A percentile compares a stretch with the other conserved stretches of the same genome.
Conservation (phyloP, 1,140 invertebrate genomes). For the Drosophila kepulauana region DNA sequence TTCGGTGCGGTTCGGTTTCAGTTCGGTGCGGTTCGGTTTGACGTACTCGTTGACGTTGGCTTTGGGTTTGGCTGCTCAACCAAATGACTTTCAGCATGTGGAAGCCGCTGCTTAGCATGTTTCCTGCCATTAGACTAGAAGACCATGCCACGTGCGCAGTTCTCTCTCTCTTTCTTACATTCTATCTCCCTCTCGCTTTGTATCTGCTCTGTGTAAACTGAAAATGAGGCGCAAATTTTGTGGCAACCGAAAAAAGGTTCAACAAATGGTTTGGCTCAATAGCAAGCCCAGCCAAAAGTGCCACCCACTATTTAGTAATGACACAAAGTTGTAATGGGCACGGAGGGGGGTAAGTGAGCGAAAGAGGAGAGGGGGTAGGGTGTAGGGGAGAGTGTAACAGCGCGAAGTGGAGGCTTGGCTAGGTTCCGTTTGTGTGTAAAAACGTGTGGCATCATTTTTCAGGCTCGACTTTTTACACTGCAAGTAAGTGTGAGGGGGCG, state of each 20-base stretch:
- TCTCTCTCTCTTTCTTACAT: conserved; percentile 26
- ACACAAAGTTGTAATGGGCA: conserved; percentile 56
- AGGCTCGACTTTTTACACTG: conserved; percentile 31
- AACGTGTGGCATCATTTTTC: conserved; percentile 63
- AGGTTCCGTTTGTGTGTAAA: conserved; percentile 38
- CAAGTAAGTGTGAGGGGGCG: too few relatives aligned
- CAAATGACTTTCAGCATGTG: conserved; percentile 79
- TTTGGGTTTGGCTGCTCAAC: conserved; percentile 61
- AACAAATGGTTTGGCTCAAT: conserved; percentile 77
- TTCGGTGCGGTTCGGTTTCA: background rate
- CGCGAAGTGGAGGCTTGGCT: background rate
- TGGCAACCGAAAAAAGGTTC: conserved; percentile 72
- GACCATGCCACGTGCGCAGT: conserved; percentile 66
- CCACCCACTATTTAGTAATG: conserved; percentile 74
- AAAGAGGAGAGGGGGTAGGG: background rate
- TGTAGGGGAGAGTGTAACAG: background rate
- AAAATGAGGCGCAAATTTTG: conserved; percentile 80
- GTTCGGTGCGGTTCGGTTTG: background rate
- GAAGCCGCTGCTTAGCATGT: conserved; percentile 79
- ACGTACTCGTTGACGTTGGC: conserved; percentile 29
- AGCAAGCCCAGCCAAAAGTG: conserved; percentile 45
- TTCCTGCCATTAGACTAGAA: conserved; percentile 71
- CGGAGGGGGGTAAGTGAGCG: background rate
- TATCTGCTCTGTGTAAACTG: conserved; percentile 24
- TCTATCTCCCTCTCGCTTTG: conserved; percentile 9